Base-by-base conservation (phyloP, 2,888 invertebrate genomes). In the Diaphora mendica region DNA sequence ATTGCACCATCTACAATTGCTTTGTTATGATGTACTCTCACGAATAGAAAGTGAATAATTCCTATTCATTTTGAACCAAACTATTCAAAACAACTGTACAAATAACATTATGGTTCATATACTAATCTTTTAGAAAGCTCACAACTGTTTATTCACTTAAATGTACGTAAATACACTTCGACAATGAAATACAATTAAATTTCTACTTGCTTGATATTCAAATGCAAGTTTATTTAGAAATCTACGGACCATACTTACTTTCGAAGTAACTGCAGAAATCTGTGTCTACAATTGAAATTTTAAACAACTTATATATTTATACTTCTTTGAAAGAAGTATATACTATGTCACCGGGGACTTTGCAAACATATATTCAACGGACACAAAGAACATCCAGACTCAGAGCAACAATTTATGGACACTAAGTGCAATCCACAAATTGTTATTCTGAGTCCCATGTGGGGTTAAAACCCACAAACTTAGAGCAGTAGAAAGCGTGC, bases 161-260 rank as follows among this genome's bases (percentile, higher is more conserved):
- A 67, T 44, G 20, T 44, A 26, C 44, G 67, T 67, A 26, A 67
- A 67, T 48, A 33, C 33, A 48, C 48, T 13, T 67, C 48, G 67
- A 48, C 67, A 67, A 67, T 67, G 44, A 48, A 44, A 30, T 67
- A 48, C 67, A 67, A 48, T 67, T 48, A 67, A 67, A 30, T 67
- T 48, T 48, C 44, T 67, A 67, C 48, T 26, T 30, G 3, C 3
- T 44, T 48, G 30, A 30, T 30, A 23, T 15, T 48, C 48, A 48
- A 15, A 15, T 1, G 4, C 48, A 8, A 30, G 48, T 48, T 44
- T 67, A 23, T 48, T 33, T 67, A 13, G 11, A 15, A 48, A 67
- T 67, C 33, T 39, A 42, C 8, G 17, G 26, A 66, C 17, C 26
- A 26, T 13, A 26, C 55, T 26, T 51, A 51, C 7, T 23, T 8